phyloP scores from a whole-genome alignment of 2,888 invertebrate genomes.

The Salticus scenicus region DNA sequence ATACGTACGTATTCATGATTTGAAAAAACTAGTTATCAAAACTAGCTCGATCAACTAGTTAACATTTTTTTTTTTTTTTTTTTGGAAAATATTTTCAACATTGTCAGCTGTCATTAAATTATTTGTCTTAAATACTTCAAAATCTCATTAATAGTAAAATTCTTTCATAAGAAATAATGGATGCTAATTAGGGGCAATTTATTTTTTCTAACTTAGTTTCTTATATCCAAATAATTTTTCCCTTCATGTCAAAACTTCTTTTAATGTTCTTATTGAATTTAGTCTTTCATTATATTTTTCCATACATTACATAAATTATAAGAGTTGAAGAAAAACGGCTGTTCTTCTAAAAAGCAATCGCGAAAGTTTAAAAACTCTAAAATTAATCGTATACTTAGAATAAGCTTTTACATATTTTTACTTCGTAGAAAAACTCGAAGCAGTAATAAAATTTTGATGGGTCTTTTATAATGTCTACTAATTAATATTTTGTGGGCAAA shows the following conservation, averaged over 20 bases:
- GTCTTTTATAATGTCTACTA: conserved; percentile 4
- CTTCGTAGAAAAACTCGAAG: neutral
- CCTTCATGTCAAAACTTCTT: neutral
- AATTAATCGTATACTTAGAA: neutral
- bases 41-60: too few relatives aligned
- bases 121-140: too few relatives aligned
- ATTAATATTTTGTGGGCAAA: neutral
- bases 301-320: neutral
- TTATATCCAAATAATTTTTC: neutral
- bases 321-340: neutral
- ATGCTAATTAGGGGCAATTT: neutral
- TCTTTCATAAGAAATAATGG: neutral
- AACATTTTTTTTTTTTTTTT: too few relatives aligned
- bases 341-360: neutral
- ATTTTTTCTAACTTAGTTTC: neutral
- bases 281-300: neutral
- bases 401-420: neutral
- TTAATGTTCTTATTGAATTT: neutral
- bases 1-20: too few relatives aligned
- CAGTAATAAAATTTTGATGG: conserved; percentile 19
- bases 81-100: too few relatives aligned
- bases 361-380: neutral
- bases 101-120: too few relatives aligned
- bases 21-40: too few relatives aligned
- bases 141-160: neutral